Evolutionary conservation across 2,888 invertebrate genomes (phyloP), one percentile per base, ranked within the genome.

Genomic region (Horisme vitalbata): DNA sequence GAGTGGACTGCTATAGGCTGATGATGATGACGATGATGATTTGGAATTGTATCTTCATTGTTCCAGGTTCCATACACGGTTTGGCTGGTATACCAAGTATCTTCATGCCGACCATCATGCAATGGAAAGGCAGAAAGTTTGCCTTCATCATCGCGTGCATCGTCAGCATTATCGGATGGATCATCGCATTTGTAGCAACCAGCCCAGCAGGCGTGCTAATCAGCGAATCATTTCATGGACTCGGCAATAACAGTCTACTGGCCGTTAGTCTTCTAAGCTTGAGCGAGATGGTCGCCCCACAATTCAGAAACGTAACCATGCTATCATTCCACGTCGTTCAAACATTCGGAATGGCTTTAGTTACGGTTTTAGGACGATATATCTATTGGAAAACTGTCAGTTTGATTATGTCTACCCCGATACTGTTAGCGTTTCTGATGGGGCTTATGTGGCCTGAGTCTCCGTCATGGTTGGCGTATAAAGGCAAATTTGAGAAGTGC

Each of bases 51-150:
- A 6, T 6, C 5, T 18, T 33, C 20, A 1, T 12, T 37, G n/a
- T 59, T 65, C 1, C 57, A 64, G 64, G 58, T 5, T 61, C 64
- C 0, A 48, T 60, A 0, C 59, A 65, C 21, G 65, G 65, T 3
- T 24, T 64, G 1, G 63, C 59, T 7, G 65, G 65, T 4, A 59
- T 63, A 15, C 61, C 60, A 5, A 61, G 61, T 28, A 41, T 63
- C 4, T 13, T 59, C 3, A 56, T 65, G 50, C 61, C 60, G 1
- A 15, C 51, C 0, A 21, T 65, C 9, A 65, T 65, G 65, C 65
- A 65, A 35, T 50, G 53, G 51, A 44, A 27, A 32, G 65, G 65
- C 6, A 52, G 65, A 1, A 65, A 56, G 15, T 33, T 57, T 4
- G 51, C 60, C 3, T 65, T 59, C 37, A 50, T 59, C n/a, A 13